phyloP scores from a whole-genome alignment of 2,888 invertebrate genomes.

The Aphrophora alni region DNA sequence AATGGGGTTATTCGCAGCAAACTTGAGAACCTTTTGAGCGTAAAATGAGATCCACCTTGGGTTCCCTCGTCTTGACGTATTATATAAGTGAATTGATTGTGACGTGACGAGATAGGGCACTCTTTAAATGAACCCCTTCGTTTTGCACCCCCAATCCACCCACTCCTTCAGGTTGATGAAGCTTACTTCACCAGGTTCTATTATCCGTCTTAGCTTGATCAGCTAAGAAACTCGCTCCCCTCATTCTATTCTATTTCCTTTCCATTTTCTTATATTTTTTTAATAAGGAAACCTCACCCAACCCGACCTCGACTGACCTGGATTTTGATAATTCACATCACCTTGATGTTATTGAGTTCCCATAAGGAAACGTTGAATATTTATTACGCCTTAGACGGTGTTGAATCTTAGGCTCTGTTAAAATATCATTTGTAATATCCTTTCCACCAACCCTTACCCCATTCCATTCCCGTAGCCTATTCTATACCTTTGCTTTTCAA shows the following conservation, averaged over 20 bases:
- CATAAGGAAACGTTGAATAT: background rate
- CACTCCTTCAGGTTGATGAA: constrained; percentile 6
- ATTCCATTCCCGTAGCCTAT: background rate
- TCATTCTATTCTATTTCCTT: background rate
- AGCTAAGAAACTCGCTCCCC: background rate
- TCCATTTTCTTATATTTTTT: background rate
- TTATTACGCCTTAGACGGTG: background rate
- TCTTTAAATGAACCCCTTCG: constrained; percentile 4
- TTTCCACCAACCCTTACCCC: too few relatives aligned
- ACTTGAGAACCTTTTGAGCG: background rate
- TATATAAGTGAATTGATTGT: constrained; percentile 15
- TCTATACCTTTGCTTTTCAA: background rate
- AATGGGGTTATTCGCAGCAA: constrained; percentile 17
- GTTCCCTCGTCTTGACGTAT: background rate
- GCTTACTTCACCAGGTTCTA: background rate
- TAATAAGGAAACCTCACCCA: background rate
- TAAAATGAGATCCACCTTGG: background rate
- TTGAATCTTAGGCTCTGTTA: background rate
- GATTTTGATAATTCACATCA: background rate
- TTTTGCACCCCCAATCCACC: background rate
- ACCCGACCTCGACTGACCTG: background rate
- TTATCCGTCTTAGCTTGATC: background rate
- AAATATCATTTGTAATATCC: too few relatives aligned
- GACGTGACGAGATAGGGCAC: background rate
- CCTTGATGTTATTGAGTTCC: background rate